A percentile compares a stretch with the other conserved stretches of the same genome.
phyloP scores from a whole-genome alignment of 1,140 invertebrate species.

The Saccostrea glomerata region DNA sequence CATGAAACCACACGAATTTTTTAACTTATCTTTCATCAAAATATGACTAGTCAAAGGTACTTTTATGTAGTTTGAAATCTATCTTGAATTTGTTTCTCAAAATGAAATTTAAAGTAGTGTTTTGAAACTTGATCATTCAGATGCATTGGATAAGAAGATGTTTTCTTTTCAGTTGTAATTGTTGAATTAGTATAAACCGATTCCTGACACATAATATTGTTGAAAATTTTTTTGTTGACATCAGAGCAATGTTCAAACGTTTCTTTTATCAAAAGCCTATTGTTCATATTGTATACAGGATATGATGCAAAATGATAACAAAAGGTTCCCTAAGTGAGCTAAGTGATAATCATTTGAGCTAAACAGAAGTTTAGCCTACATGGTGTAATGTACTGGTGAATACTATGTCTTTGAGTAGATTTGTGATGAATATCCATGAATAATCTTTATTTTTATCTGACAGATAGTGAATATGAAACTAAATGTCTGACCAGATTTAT shows the following conservation, averaged over 20 bases:
- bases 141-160: neutral
- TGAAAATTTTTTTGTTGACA: neutral
- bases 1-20: slow-evolving; percentile 44
- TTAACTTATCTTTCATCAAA: slow-evolving; percentile 26
- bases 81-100: neutral
- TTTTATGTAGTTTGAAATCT: neutral
- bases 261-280: neutral
- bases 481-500: neutral
- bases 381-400: neutral
- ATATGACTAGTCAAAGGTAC: slow-evolving; percentile 52
- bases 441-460: neutral
- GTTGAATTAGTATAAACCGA: neutral
- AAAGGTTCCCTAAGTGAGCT: neutral
- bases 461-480: neutral
- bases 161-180: neutral
- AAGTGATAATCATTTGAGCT: neutral
- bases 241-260: neutral
- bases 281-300: neutral
- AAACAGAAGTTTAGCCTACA: neutral
- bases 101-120: slow-evolving; percentile 2
- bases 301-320: slow-evolving; percentile 9
- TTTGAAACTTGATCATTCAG: neutral
- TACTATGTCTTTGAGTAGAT: neutral
- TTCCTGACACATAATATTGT: neutral
- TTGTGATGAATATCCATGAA: neutral